Base-by-base conservation (phyloP, 1,140 invertebrate species). In the Coenobita brevimanus region DNA sequence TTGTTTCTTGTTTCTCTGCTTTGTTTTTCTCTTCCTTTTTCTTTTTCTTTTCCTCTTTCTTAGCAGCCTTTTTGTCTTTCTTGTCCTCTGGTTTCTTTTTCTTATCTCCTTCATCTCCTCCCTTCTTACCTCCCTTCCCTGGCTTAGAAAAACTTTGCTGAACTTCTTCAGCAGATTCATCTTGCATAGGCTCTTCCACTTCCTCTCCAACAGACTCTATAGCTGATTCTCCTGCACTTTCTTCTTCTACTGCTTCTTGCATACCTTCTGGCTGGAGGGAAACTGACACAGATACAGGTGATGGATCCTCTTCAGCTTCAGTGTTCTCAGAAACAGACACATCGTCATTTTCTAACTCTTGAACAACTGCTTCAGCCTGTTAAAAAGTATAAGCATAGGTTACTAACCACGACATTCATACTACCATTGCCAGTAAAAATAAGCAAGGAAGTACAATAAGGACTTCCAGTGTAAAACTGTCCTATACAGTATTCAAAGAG, bases 21-120 rank as follows among this genome's bases (percentile, higher is more conserved):
- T 64, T 50, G n/a, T n/a, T n/a, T 17, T 50, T 50, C 46, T 78
- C 27, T 21, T 64, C 41, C 21, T 62, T 21, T n/a, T 71, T 57
- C 46, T 89, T 24, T 36, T 67, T 33, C 15, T 54, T 33, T 24
- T 73, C 71, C 27, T 50, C 69, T 54, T 82, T 60, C 43, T 50
- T 82, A 21, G 21, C 30, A 8, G 21, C 78, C 46, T 64, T 43
- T 27, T 73, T 82, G 2, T 88, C 36, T 41, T 75, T 73, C 84
- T 81, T 89, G 33, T 57, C 57, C n/a, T 83, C 24, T 8, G n/a
- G 30, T 36, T 67, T 82, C 38, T 80, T 41, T 21, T 64, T 50
- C 78, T 80, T 71, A n/a, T 30, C 21, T 85, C 57, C 21, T 57
- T 36, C 67, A 73, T 83, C 27, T 85, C 73, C 30, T 84, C 71